Evolutionary conservation across 1,140 invertebrate genomes (phyloP), one percentile per base, ranked within the genome.

Genomic region (Apolygus lucorum): DNA sequence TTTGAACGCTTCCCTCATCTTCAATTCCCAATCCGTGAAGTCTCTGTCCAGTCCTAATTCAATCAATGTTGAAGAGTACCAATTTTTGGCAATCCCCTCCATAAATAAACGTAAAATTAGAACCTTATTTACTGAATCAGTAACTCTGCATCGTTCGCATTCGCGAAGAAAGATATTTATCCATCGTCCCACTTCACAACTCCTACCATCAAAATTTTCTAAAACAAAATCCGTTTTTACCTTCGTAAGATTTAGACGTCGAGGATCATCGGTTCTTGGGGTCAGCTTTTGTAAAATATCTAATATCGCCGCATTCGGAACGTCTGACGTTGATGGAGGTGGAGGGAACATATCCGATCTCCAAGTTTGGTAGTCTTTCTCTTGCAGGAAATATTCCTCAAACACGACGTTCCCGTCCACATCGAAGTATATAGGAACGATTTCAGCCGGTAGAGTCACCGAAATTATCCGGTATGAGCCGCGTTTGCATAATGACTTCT

Each of bases 101-200:
- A 62, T n/a, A 25, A 62, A 62, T n/a, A 62, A 22, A n/a, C 54
- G 14, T 25, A 62, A 62, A 62, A 62, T 62, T 25, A n/a, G 54
- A 62, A 62, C 22, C 22, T 62, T 62, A 62, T 62, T 8, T 25
- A 11, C 54, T 8, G 14, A 14, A 25, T 14, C 54, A 25, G 24
- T 62, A 8, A 62, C 24, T 14, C 22, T 8, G 22, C 24, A 25
- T 62, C 54, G 14, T 11, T 62, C 54, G 24, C 54, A 62, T 25
- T 62, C 54, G 8, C 22, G 14, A 22, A n/a, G 14, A 25, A 62
- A 62, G 8, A 14, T n/a, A n/a, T n/a, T n/a, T n/a, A n/a, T n/a
- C n/a, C n/a, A n/a, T n/a, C n/a, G n/a, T n/a, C n/a, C n/a, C n/a
- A n/a, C n/a, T n/a, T n/a, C n/a, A n/a, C n/a, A n/a, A n/a, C n/a